These are phyloP conservation scores for Octodonta nipae DNA, from an alignment of 2,888 invertebrate genomes.

Conservation along the genomic window DNA sequence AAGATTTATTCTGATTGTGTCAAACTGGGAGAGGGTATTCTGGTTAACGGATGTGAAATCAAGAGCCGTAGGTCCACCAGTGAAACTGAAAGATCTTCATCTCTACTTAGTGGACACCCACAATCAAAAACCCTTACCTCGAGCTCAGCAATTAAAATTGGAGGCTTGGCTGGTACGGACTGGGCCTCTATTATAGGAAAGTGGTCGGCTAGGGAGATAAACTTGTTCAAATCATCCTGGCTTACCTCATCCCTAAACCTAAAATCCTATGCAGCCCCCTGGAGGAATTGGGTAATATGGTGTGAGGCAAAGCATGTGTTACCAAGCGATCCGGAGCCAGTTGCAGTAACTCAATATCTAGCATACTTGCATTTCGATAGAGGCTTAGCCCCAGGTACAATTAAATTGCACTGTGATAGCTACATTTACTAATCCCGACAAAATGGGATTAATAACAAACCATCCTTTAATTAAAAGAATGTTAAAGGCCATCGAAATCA, in stretches of 20 bases:
- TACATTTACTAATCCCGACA: background rate
- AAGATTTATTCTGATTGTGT: constrained; percentile 17
- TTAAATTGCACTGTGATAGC: background rate
- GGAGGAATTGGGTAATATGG: background rate
- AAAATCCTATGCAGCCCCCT: background rate
- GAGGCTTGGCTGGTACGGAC: constrained; percentile 12
- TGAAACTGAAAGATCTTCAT: constrained; percentile 1
- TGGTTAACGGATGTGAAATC: constrained; percentile 23
- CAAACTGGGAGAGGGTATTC: constrained; percentile 19
- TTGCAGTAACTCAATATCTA: background rate
- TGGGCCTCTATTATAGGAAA: constrained; percentile 6
- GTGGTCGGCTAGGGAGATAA: background rate
- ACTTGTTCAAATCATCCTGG: background rate
- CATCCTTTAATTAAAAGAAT: constrained; percentile 1
- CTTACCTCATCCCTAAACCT: background rate
- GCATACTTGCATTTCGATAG: background rate
- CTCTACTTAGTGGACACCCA: constrained; percentile 3
- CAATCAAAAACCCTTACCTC: constrained; percentile 6
- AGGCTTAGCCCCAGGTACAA: background rate
- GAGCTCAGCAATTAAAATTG: constrained; percentile 7
- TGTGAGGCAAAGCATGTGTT: background rate
- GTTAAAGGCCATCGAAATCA: background rate
- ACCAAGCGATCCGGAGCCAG: background rate
- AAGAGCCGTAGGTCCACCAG: constrained; percentile 19
- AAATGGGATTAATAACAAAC: background rate